These are phyloP conservation scores for Centropristis striata DNA, from an alignment of 2,113 vertebrate species.

Conservation along the genomic window DNA sequence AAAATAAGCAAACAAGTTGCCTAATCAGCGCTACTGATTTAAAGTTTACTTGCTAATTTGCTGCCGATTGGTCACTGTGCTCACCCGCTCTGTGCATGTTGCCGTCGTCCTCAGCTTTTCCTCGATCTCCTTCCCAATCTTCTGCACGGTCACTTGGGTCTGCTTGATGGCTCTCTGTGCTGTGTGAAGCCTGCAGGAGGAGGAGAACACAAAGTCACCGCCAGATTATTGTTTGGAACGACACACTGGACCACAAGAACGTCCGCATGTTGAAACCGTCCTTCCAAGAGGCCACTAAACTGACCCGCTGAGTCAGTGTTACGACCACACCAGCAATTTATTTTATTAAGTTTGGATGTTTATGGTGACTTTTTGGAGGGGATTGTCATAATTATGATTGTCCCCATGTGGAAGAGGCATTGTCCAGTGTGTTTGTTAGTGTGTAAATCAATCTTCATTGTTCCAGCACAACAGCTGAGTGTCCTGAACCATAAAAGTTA, in stretches of 20 bases:
- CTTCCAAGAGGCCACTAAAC: slow-evolving; percentile 30
- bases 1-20: neutral
- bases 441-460: slow-evolving; percentile 29
- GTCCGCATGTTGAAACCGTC: slow-evolving; percentile 6
- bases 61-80: slow-evolving; percentile 29
- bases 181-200: slow-evolving; percentile 91
- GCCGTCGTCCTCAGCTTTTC: slow-evolving; percentile 94
- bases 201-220: slow-evolving; percentile 44
- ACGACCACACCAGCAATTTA: slow-evolving; percentile 29
- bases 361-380: slow-evolving; percentile 31
- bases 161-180: slow-evolving; percentile 99
- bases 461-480: neutral
- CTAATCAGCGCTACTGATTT: neutral
- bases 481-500: slow-evolving; percentile 33
- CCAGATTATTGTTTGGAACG: slow-evolving; percentile 14
- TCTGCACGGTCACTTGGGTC: slow-evolving; percentile 99
- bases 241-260: slow-evolving; percentile 36
- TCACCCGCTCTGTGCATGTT: slow-evolving; percentile 93
- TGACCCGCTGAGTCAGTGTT: slow-evolving; percentile 17
- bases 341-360: slow-evolving; percentile 44
- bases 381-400: slow-evolving; percentile 28
- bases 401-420: slow-evolving; percentile 41
- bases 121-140: slow-evolving; percentile 98
- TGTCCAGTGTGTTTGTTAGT: slow-evolving; percentile 47
- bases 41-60: neutral